Percentiles rank a stretch among this genome's conserved stretches.
phyloP scores from a whole-genome alignment of 2,888 invertebrate genomes.

The Drosophila falleni region DNA sequence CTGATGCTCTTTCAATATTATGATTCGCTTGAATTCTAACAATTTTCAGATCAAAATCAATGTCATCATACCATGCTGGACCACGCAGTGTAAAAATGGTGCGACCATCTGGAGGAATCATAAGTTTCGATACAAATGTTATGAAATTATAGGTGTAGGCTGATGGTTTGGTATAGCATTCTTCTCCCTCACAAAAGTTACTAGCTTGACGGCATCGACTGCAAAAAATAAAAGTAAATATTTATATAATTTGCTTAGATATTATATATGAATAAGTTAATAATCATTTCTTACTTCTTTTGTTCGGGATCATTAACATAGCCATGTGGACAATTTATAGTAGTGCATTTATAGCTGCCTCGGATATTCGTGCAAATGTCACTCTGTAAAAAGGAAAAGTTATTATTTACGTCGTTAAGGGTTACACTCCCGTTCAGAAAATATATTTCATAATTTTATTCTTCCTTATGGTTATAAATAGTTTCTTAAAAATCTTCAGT shows the following conservation, averaged over 20 bases:
- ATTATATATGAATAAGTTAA: not conserved
- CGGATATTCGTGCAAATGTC: constrained; percentile 95
- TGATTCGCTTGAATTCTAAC: constrained; percentile 89
- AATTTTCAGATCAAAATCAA: constrained; percentile 91
- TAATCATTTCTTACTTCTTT: constrained; percentile 90
- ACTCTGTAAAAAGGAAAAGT: constrained; percentile 77
- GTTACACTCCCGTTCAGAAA: not conserved
- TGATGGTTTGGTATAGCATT: constrained; percentile 92
- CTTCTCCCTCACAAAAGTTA: constrained; percentile 89
- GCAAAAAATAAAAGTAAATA: constrained; percentile 25
- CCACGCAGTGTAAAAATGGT: constrained; percentile 96
- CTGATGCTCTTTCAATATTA: constrained; percentile 87
- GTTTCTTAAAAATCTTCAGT: too few species aligned
- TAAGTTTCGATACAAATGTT: constrained; percentile 94
- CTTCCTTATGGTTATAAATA: too few species aligned
- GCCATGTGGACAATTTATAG: constrained; percentile 93
- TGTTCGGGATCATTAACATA: constrained; percentile 92
- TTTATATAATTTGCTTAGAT: constrained; percentile 1
- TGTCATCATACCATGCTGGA: constrained; percentile 90
- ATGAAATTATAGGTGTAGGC: constrained; percentile 97
- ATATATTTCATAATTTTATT: not conserved
- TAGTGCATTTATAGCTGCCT: constrained; percentile 95
- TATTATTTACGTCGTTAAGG: too few species aligned
- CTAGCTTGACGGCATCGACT: constrained; percentile 93
- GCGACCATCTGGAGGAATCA: constrained; percentile 87